These are phyloP conservation scores for Eurytoma californica DNA, from an alignment of 2,888 invertebrate genomes.

Conservation along the genomic window DNA sequence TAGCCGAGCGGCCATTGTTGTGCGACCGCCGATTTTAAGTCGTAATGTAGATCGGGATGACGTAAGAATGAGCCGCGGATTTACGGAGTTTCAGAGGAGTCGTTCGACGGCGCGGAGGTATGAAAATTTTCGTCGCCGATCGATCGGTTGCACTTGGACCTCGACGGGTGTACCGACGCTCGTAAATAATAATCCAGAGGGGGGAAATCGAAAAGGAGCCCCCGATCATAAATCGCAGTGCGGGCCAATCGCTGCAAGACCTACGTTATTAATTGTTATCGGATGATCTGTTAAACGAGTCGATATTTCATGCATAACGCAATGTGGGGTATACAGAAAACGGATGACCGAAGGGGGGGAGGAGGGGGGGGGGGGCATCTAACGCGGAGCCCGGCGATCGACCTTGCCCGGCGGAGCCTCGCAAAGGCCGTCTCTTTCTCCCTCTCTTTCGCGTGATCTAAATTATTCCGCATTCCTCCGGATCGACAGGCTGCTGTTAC, in stretches of 20 bases:
- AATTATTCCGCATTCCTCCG: slow-evolving; percentile 49
- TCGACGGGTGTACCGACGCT: no score
- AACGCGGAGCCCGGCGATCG: background rate
- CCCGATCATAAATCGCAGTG: slow-evolving; percentile 24
- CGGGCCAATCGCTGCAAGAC: slow-evolving; percentile 18
- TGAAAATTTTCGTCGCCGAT: slow-evolving; percentile 6
- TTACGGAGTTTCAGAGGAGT: slow-evolving; percentile 42
- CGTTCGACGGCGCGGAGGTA: background rate
- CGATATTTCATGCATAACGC: slow-evolving; percentile 38
- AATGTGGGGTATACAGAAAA: slow-evolving; percentile 10
- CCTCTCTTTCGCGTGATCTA: background rate
- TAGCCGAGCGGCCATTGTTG: slow-evolving; percentile 43
- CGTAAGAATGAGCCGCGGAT: slow-evolving; percentile 36
- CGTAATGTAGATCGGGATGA: slow-evolving; percentile 45
- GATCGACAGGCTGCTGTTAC: slow-evolving; percentile 14
- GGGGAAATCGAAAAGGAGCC: slow-evolving; percentile 19
- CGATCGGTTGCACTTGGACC: no score
- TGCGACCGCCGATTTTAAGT: slow-evolving; percentile 40
- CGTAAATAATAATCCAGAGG: slow-evolving; percentile 19
- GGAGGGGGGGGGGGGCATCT: background rate
- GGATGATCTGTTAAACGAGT: slow-evolving; percentile 39
- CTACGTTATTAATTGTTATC: slow-evolving; percentile 47
- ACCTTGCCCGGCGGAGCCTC: slow-evolving; percentile 39
- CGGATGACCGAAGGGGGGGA: background rate
- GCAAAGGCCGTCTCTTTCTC: slow-evolving; percentile 33